These are phyloP conservation scores for Alligator sinensis DNA, from an alignment of 2,113 vertebrate species.

Conservation along the genomic window DNA sequence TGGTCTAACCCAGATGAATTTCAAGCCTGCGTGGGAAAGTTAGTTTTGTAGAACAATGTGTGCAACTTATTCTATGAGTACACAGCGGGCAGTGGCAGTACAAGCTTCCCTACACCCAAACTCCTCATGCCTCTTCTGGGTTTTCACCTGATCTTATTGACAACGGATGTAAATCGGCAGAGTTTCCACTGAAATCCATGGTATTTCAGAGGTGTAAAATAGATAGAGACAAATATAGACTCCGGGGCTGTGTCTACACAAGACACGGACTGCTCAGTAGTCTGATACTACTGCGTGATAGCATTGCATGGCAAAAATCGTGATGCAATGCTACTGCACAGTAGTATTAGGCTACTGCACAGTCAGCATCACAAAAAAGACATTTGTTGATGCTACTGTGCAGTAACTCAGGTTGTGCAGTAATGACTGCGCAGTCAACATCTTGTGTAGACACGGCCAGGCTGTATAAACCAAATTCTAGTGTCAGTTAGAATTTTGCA, in stretches of 20 bases:
- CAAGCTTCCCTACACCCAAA: accelerated
- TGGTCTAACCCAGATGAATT: neutral
- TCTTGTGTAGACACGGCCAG: neutral
- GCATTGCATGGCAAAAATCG: no score
- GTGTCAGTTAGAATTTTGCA: neutral
- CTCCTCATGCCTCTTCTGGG: neutral
- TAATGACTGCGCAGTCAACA: accelerated
- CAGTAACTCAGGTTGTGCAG: no score
- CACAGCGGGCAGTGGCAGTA: neutral
- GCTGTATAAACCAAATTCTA: accelerated
- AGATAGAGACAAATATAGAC: no score
- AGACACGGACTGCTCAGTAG: no score
- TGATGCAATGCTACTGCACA: no score
- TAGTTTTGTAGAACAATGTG: neutral
- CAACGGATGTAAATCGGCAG: neutral
- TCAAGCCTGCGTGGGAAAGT: neutral
- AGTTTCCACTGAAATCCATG: accelerated
- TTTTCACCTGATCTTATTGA: neutral
- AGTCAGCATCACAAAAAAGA: no score
- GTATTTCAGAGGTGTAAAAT: accelerated
- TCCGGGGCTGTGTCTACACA: no score
- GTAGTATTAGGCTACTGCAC: no score
- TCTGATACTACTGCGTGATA: no score
- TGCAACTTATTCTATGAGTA: neutral
- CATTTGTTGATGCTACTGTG: no score